phyloP scores from a whole-genome alignment of 2,888 invertebrate genomes.

The Cryptops parisi region DNA sequence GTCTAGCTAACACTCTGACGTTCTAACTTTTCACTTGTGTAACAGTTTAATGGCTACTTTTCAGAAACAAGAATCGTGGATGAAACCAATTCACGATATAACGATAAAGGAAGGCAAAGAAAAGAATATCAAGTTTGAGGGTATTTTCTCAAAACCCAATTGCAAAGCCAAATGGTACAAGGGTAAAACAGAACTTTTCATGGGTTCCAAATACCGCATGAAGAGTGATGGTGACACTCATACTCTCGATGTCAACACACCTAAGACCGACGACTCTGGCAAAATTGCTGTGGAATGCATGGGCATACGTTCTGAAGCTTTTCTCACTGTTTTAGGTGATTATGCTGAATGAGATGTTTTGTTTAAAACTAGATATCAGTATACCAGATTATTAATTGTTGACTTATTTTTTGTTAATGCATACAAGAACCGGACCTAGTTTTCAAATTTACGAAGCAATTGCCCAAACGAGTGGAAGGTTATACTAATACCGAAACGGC shows the following conservation, averaged over 20 bases:
- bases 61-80: slow-evolving; percentile 85
- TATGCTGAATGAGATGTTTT: background rate
- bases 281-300: slow-evolving; percentile 93
- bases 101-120: slow-evolving; percentile 92
- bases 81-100: slow-evolving; percentile 86
- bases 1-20: too few relatives aligned
- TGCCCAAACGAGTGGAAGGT: slow-evolving; percentile 78
- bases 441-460: slow-evolving; percentile 78
- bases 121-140: slow-evolving; percentile 84
- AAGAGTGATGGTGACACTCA: slow-evolving; percentile 82
- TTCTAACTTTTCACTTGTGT: background rate
- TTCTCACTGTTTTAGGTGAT: slow-evolving; percentile 79
- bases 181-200: slow-evolving; percentile 71
- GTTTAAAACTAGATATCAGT: background rate
- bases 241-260: slow-evolving; percentile 71
- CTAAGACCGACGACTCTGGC: slow-evolving; percentile 92
- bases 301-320: slow-evolving; percentile 71
- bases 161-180: slow-evolving; percentile 51
- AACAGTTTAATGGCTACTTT: background rate
- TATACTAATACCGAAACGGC: slow-evolving; percentile 78
- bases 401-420: slow-evolving; percentile 7
- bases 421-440: slow-evolving; percentile 78
- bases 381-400: background rate
- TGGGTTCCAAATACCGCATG: slow-evolving; percentile 93
- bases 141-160: slow-evolving; percentile 92